These are phyloP conservation scores for Ivindomyrus marchei DNA, from an alignment of 2,113 vertebrate genomes.

Conservation along the genomic window DNA sequence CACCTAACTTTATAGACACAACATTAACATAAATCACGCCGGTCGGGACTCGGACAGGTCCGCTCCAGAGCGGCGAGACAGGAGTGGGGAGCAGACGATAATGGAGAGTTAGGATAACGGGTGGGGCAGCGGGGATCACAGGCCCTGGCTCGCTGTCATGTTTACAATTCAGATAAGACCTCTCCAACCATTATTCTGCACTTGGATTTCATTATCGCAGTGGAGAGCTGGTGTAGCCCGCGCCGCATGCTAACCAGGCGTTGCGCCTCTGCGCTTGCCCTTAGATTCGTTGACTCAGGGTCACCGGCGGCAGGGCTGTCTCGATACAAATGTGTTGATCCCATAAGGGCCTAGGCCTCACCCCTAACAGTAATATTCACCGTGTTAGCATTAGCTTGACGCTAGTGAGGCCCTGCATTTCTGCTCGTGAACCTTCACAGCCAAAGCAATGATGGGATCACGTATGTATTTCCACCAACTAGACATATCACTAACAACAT, in stretches of 20 bases:
- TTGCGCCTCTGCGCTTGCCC: not conserved
- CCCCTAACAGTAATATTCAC: not conserved
- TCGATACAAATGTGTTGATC: not conserved
- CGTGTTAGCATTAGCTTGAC: not conserved
- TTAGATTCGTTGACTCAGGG: not conserved
- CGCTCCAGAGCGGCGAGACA: slow-evolving; percentile 50
- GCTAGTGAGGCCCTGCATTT: not conserved
- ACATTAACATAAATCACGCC: slow-evolving; percentile 70
- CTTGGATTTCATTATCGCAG: slow-evolving; percentile 27
- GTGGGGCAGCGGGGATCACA: slow-evolving; percentile 46
- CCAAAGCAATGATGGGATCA: not conserved
- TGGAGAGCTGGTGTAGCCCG: not conserved
- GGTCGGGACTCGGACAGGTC: slow-evolving; percentile 67
- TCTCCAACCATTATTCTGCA: slow-evolving; percentile 27
- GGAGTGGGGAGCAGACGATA: slow-evolving; percentile 63
- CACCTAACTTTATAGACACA: slow-evolving; percentile 68
- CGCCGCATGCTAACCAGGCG: slow-evolving; percentile 1
- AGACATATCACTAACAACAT: not conserved
- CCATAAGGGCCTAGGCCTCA: not conserved
- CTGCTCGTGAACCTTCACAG: not conserved
- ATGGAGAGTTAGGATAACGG: slow-evolving; percentile 56
- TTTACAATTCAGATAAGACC: slow-evolving; percentile 33
- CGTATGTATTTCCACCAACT: not conserved
- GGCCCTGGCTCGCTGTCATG: slow-evolving; percentile 33
- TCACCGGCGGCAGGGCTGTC: not conserved